Base-by-base conservation (phyloP, 1,140 invertebrate species). In the Scaptomyza pallida region DNA sequence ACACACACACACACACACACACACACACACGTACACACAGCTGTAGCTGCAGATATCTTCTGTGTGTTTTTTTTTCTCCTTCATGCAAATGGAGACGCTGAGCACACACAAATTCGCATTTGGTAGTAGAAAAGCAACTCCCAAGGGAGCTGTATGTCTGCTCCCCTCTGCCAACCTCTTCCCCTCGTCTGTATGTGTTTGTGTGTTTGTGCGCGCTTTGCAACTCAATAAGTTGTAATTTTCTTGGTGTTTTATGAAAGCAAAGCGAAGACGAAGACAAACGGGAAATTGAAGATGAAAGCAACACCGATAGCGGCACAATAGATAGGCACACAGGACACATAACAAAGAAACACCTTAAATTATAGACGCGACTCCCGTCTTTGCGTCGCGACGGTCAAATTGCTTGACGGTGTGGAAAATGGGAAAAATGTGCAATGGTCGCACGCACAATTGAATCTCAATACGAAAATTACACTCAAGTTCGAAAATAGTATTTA, bases 141-240 rank as follows among this genome's bases (percentile, higher is more conserved):
- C 74, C 71, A 17, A 68, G 78, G 65, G 74, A 71, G 43, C 63
- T 60, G 47, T 68, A 35, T 47, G 35, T 62, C 47, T 75, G 33
- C 43, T 63, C 23, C 43, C 30, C 6, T 2, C 1, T 30, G 6
- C 26, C 26, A 21, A 2, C 4, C 19, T 21, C 19, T 21, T 4
- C 6, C 26, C 5, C 26, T 51, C n/a, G 30, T 52, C 16, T 45
- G 44, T 47, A 5, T 41, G 16, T 44, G 43, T 48, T 26, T 55
- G 41, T 40, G 57, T 41, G n/a, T 47, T 50, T 47, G 60, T 40
- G 48, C 57, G 37, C 73, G 81, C 61, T 86, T 86, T 86, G 81
- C 82, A 86, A 86, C 78, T 82, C 82, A 86, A 88, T 86, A 86
- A 86, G 74, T 81, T 86, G 74, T 86, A 86, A 86, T 88, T 88